Percentiles rank a stretch among this genome's conserved stretches.
These are phyloP conservation scores for Parazoanthus darwini DNA, from an alignment of 92 coral and sea anemone genomes.

Conservation along the genomic window DNA sequence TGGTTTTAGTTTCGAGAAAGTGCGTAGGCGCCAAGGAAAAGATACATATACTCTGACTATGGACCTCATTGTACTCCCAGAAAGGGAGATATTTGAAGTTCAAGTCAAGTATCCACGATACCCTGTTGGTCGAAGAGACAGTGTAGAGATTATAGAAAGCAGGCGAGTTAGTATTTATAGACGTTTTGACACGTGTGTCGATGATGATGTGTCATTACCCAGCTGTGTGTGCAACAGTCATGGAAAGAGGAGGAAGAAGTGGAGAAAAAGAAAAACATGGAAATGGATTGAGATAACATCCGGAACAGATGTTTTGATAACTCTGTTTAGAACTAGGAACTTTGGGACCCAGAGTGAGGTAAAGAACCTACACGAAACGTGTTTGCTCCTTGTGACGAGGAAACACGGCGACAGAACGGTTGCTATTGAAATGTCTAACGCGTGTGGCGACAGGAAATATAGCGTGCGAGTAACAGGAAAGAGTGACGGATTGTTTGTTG, in stretches of 20 bases:
- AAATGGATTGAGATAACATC: slow-evolving; percentile 63
- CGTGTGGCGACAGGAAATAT: slow-evolving; percentile 65
- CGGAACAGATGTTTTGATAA: slow-evolving; percentile 60
- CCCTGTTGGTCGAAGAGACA: slow-evolving; percentile 12
- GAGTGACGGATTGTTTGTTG: slow-evolving; percentile 60
- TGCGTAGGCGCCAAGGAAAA: slow-evolving; percentile 71
- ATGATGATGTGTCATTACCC: slow-evolving; percentile 66
- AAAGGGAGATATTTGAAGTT: slow-evolving; percentile 74
- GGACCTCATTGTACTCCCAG: slow-evolving; percentile 84
- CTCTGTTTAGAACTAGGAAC: slow-evolving; percentile 58
- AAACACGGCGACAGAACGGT: slow-evolving; percentile 64
- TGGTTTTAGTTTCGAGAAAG: slow-evolving; percentile 73
- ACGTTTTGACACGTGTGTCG: slow-evolving; percentile 78
- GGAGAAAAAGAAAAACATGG: slow-evolving; percentile 46
- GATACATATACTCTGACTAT: slow-evolving; percentile 68
- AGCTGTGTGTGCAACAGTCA: slow-evolving; percentile 79
- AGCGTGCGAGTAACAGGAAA: slow-evolving; percentile 67
- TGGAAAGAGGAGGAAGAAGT: slow-evolving; percentile 44
- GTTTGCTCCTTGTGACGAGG: slow-evolving; percentile 78
- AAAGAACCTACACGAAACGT: slow-evolving; percentile 69
- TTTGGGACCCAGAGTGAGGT: slow-evolving; percentile 77
- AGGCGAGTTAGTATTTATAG: slow-evolving; percentile 90
- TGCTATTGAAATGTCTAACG: slow-evolving; percentile 78
- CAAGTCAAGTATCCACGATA: slow-evolving; percentile 62
- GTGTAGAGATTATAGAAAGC: slow-evolving; percentile 51